Evolutionary conservation across 2,113 vertebrate species (phyloP).

Genomic region (Ia io): DNA sequence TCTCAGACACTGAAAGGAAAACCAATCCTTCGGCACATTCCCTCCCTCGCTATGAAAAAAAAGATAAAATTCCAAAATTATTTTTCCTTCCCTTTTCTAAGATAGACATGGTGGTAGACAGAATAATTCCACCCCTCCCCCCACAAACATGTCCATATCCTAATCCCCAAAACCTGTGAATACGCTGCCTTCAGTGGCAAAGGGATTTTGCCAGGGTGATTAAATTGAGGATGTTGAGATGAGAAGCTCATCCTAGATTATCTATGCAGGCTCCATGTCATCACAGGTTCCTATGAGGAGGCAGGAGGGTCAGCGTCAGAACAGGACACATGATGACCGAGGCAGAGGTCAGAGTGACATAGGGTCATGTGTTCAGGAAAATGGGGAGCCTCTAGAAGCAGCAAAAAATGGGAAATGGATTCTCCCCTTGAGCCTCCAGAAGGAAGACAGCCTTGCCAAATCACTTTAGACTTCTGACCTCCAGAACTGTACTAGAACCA

Average conservation of each 20-base stretch:
- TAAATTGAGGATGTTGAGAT: not conserved
- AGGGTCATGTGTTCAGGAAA: not conserved
- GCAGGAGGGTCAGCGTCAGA: not conserved
- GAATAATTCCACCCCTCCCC: not conserved
- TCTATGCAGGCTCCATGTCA: not conserved
- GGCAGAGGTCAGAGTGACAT: not conserved
- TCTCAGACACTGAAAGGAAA: not conserved
- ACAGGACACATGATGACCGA: not conserved
- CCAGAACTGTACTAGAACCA: not conserved
- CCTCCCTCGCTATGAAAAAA: not conserved
- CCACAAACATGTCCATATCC: not conserved
- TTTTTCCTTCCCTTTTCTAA: conserved; percentile 8
- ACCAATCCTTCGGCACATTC: not conserved
- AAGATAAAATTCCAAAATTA: not conserved
- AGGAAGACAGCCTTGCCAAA: not conserved
- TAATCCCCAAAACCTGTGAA: not conserved
- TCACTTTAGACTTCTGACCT: not conserved
- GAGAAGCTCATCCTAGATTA: not conserved
- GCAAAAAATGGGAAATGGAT: not conserved
- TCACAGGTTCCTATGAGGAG: not conserved
- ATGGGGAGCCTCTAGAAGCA: not conserved
- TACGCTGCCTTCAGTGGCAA: not conserved
- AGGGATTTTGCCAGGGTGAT: not conserved
- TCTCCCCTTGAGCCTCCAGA: not conserved
- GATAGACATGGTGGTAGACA: not conserved